Evolutionary conservation across 2,888 invertebrate genomes (phyloP).

Genomic region (Ophion ellenae): DNA sequence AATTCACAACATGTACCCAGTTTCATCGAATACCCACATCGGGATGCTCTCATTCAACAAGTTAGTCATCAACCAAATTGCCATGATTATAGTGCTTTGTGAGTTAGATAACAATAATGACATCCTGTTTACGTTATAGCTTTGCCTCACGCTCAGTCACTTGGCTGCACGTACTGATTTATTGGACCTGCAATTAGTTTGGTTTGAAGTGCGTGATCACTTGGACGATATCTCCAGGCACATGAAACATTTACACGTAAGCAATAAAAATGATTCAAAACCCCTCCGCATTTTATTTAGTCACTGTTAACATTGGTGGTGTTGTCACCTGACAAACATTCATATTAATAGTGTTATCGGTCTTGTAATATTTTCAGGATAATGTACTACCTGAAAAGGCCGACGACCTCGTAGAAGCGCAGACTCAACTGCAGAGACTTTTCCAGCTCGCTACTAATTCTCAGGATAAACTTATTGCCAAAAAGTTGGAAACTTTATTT

Average conservation of each 20-base stretch:
- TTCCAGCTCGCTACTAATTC: constrained; percentile 71
- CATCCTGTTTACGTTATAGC: constrained; percentile 83
- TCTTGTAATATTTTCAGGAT: constrained; percentile 73
- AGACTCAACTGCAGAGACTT: constrained; percentile 74
- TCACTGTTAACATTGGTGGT: neutral
- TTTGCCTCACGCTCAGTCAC: constrained; percentile 91
- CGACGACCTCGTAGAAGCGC: constrained; percentile 78
- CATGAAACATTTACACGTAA: constrained; percentile 80
- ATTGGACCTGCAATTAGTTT: constrained; percentile 77
- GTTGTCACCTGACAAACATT: too few species aligned
- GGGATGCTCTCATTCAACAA: constrained; percentile 94
- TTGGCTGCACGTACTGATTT: constrained; percentile 84
- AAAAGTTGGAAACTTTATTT: constrained; percentile 75
- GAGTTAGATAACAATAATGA: neutral
- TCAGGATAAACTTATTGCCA: constrained; percentile 76
- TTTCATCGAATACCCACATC: constrained; percentile 93
- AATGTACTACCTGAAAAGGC: constrained; percentile 80
- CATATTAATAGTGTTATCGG: neutral
- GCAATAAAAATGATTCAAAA: neutral
- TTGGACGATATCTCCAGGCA: constrained; percentile 76
- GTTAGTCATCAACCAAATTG: constrained; percentile 80
- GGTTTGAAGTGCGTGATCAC: constrained; percentile 78
- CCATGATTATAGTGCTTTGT: constrained; percentile 1
- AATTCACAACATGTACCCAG: constrained; percentile 92
- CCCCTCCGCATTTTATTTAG: neutral